Evolutionary conservation across 2,888 invertebrate genomes (phyloP).

Genomic region (Polydrusus cervinus): DNA sequence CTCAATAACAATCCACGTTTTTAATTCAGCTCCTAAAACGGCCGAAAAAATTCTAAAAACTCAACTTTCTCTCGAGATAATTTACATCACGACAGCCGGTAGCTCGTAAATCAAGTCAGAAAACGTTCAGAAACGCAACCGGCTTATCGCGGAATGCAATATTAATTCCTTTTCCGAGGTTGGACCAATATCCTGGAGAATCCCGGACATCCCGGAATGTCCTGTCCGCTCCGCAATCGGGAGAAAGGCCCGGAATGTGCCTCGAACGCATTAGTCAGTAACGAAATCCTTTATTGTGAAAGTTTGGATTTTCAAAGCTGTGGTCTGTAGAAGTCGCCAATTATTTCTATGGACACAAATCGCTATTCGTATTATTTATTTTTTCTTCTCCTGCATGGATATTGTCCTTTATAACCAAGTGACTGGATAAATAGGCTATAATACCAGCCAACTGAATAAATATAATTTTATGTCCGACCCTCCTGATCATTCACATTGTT

Average conservation of each 20-base stretch:
- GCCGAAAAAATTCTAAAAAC: conserved; percentile 18
- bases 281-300: conserved; percentile 31
- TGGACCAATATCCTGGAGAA: conserved; percentile 54
- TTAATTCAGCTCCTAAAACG: conserved; percentile 9
- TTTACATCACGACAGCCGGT: conserved; percentile 36
- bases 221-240: conserved; percentile 40
- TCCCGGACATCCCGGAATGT: conserved; percentile 48
- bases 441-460: too few species aligned
- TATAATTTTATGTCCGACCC: too few species aligned
- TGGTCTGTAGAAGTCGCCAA: neutral
- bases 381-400: too few species aligned
- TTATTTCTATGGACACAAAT: neutral
- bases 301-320: conserved; percentile 12
- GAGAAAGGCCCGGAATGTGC: conserved; percentile 37
- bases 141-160: conserved; percentile 51
- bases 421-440: too few species aligned
- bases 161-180: conserved; percentile 54
- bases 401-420: too few species aligned
- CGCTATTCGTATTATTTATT: too few species aligned
- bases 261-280: conserved; percentile 27
- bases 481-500: too few species aligned
- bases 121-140: conserved; percentile 22
- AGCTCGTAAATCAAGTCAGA: conserved; percentile 43
- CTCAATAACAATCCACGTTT: conserved; percentile 1
- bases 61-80: conserved; percentile 29